Evolutionary conservation across 2,113 vertebrate species (phyloP).

Genomic region (Cephalopholis sonnerati): DNA sequence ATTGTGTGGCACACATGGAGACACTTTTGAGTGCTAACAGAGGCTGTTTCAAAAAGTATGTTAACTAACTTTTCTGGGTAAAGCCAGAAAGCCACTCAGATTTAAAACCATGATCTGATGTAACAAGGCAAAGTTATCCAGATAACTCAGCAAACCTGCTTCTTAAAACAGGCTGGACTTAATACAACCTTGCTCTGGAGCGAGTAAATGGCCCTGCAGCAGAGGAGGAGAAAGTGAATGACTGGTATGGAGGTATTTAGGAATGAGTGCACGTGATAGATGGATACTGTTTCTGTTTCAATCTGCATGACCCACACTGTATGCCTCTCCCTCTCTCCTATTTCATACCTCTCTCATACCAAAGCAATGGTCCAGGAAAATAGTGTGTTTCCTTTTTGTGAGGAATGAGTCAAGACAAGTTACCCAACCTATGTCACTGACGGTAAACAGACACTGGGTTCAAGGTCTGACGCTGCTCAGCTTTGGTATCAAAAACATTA

Average conservation of each 20-base stretch:
- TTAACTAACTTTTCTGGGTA: not conserved
- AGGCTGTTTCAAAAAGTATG: not conserved
- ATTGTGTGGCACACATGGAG: not conserved
- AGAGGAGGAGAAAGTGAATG: constrained; percentile 3
- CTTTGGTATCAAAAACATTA: not conserved
- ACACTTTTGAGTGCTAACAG: not conserved
- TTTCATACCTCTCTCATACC: not conserved
- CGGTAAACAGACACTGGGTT: not conserved
- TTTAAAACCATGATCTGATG: not conserved
- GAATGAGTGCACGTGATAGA: not conserved
- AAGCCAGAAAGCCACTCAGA: not conserved
- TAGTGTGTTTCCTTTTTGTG: not conserved
- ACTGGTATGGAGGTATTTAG: constrained; percentile 1
- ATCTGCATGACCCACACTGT: not conserved
- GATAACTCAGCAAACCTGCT: not conserved
- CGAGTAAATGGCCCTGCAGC: not conserved
- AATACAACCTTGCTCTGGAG: not conserved
- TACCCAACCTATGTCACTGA: not conserved
- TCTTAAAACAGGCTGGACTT: not conserved
- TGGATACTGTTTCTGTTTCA: not conserved
- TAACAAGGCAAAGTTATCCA: not conserved
- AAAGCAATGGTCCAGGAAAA: not conserved
- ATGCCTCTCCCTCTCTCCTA: not conserved
- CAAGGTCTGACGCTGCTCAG: not conserved
- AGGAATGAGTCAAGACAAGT: not conserved